Evolutionary conservation across 1,140 invertebrate species (phyloP).

Genomic region (Macrotrachela quadricornifera): DNA sequence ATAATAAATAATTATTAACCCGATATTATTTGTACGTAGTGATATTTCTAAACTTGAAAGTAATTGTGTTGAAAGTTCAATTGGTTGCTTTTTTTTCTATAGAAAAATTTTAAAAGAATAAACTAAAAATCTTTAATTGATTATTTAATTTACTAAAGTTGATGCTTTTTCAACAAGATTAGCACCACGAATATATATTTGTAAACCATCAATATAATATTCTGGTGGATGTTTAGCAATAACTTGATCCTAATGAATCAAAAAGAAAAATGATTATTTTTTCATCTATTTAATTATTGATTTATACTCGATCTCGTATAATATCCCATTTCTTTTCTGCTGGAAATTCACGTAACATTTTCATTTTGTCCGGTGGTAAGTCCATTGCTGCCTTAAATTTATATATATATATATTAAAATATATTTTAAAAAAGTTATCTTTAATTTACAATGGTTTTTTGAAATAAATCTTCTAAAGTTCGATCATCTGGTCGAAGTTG

Average conservation of each 20-base stretch:
- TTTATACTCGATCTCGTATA: slow-evolving; percentile 81
- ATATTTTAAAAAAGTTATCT: too few relatives aligned
- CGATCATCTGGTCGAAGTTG: too few relatives aligned
- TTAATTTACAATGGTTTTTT: too few relatives aligned
- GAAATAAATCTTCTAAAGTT: too few relatives aligned
- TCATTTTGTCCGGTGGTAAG: slow-evolving; percentile 90
- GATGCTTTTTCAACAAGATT: slow-evolving; percentile 14
- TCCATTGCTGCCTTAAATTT: slow-evolving; percentile 47
- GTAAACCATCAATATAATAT: slow-evolving; percentile 73
- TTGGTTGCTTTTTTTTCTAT: slow-evolving; percentile 53
- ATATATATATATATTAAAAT: too few relatives aligned
- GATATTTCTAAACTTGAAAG: slow-evolving; percentile 92
- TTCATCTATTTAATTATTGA: neutral
- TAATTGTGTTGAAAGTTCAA: slow-evolving; percentile 89
- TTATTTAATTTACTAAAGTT: slow-evolving; percentile 10
- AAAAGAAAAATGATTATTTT: too few relatives aligned
- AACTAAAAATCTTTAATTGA: neutral
- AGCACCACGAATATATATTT: slow-evolving; percentile 48
- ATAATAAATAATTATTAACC: slow-evolving; percentile 31
- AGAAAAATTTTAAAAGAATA: slow-evolving; percentile 11
- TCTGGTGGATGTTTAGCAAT: slow-evolving; percentile 84
- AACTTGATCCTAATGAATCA: slow-evolving; percentile 54
- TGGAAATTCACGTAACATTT: slow-evolving; percentile 82
- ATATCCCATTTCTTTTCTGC: slow-evolving; percentile 98
- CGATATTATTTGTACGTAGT: slow-evolving; percentile 89